Percentiles rank a stretch among this genome's conserved stretches.
phyloP scores from a whole-genome alignment of 1,140 invertebrate genomes.

The Alviniconcha marisindica region DNA sequence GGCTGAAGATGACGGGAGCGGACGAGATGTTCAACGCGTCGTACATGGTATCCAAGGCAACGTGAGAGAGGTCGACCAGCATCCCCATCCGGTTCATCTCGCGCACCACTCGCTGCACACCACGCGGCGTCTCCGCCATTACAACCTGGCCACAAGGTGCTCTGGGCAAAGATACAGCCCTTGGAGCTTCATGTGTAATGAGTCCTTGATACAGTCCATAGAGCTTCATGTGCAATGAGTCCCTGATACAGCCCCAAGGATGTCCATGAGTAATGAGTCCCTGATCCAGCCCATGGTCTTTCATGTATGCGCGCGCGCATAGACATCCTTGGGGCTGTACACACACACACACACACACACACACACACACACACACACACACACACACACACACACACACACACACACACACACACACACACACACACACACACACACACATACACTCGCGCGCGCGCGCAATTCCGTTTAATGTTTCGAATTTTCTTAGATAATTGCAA shows the following conservation, averaged over 20 bases:
- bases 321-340: not conserved
- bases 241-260: not conserved
- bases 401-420: slow-evolving; percentile 22
- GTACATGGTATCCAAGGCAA: slow-evolving; percentile 82
- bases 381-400: not conserved
- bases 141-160: not conserved
- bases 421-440: slow-evolving; percentile 3
- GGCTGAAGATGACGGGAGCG: slow-evolving; percentile 93
- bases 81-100: slow-evolving; percentile 85
- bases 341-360: no score
- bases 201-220: not conserved
- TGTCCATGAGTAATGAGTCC: no score
- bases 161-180: not conserved
- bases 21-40: slow-evolving; percentile 86
- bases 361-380: slow-evolving; percentile 2
- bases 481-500: not conserved
- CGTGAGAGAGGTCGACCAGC: slow-evolving; percentile 91
- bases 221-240: not conserved
- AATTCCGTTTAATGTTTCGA: not conserved
- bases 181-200: not conserved
- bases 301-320: not conserved
- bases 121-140: not conserved
- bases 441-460: no score
- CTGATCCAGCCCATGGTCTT: no score
- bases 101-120: slow-evolving; percentile 71